A percentile compares a stretch with the other conserved stretches of the same genome.
phyloP scores from a whole-genome alignment of 2,113 vertebrate species.

The Upupa epops region DNA sequence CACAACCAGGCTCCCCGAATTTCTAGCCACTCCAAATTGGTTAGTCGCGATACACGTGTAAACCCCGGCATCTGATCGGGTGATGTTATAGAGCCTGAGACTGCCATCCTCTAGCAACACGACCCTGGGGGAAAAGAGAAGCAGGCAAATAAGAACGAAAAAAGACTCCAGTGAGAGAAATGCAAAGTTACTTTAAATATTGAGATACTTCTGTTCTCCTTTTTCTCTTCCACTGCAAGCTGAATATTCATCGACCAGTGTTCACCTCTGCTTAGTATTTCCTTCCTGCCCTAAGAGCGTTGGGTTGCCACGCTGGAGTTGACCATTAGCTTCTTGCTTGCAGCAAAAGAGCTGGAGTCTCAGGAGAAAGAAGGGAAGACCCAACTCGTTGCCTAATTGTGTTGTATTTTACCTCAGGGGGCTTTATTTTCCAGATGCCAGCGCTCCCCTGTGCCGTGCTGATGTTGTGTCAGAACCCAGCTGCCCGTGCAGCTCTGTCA shows the following conservation, averaged over 20 bases:
- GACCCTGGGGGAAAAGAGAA: slow-evolving; percentile 24
- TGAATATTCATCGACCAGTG: not conserved
- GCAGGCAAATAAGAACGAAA: not conserved
- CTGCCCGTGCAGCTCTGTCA: not conserved
- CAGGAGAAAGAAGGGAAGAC: not conserved
- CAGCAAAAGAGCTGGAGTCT: not conserved
- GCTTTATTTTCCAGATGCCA: not conserved
- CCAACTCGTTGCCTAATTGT: not conserved
- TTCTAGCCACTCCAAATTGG: slow-evolving; percentile 82
- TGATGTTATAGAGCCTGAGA: slow-evolving; percentile 83
- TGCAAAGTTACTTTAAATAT: not conserved
- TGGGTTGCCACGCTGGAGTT: not conserved
- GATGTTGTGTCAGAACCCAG: not conserved
- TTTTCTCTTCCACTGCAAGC: not conserved
- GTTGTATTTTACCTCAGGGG: not conserved
- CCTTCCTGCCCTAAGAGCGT: not conserved
- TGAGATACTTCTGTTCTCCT: not conserved
- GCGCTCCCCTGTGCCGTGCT: not conserved
- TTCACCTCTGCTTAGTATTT: not conserved
- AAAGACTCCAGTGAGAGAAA: not conserved
- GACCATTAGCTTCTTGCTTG: not conserved
- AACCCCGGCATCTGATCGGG: slow-evolving; percentile 76
- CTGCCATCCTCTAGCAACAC: slow-evolving; percentile 78
- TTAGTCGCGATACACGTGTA: slow-evolving; percentile 86
- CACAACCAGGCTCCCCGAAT: slow-evolving; percentile 78